Conservation (phyloP, 2,113 vertebrate species). For the Scopus umbretta region DNA sequence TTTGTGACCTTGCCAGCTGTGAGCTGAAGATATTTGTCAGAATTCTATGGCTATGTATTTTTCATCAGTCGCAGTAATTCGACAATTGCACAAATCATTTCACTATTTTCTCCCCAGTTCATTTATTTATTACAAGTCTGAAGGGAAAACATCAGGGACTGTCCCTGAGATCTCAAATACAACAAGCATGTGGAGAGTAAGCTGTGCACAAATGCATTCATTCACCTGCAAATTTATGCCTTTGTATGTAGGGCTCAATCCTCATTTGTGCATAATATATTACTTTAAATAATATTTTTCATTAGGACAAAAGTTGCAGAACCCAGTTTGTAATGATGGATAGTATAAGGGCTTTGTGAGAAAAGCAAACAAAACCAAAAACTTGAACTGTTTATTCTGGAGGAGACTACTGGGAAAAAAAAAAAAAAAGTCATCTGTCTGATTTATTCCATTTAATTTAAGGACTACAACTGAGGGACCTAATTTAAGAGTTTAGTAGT, state of each 20-base stretch:
- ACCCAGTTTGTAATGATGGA: not conserved
- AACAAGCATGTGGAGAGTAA: not conserved
- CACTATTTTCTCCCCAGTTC: not conserved
- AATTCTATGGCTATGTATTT: not conserved
- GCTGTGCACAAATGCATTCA: not conserved
- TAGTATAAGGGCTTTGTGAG: not conserved
- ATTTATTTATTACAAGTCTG: conserved; percentile 23
- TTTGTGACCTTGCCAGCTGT: not conserved
- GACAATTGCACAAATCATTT: not conserved
- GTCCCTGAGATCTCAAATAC: not conserved
- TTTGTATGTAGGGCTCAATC: not conserved
- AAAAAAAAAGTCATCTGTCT: not conserved
- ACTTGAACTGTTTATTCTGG: not conserved
- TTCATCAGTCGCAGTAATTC: conserved; percentile 3
- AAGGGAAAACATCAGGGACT: not conserved
- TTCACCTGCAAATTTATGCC: not conserved
- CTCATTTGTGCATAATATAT: not conserved
- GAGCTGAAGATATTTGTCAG: not conserved
- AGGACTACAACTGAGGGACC: not conserved
- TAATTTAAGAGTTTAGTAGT: not conserved
- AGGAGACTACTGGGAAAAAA: not conserved
- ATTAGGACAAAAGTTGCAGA: not conserved
- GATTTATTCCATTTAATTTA: conserved; percentile 9
- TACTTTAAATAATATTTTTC: not conserved
- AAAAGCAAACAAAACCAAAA: not conserved